Percentiles rank a stretch among this genome's conserved stretches.
These are phyloP conservation scores for Anarhynchus alexandrinus DNA, from an alignment of 2,113 vertebrate species.

Conservation along the genomic window DNA sequence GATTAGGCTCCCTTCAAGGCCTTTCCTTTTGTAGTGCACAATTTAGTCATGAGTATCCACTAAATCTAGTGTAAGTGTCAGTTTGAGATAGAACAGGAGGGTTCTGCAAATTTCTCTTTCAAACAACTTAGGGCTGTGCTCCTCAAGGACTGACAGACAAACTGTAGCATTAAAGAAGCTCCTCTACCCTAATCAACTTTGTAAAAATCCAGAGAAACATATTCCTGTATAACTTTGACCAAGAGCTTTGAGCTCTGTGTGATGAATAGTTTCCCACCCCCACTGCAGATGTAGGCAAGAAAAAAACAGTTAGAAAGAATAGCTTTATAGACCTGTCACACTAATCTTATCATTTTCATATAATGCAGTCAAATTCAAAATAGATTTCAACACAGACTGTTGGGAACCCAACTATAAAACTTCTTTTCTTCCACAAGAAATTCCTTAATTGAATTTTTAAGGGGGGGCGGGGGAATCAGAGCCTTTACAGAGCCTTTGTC, in stretches of 20 bases:
- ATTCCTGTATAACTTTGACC: not conserved
- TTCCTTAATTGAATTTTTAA: not conserved
- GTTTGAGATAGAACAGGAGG: constrained; percentile 56
- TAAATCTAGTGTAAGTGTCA: constrained; percentile 55
- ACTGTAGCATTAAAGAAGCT: constrained; percentile 16
- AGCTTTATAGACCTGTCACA: constrained; percentile 3
- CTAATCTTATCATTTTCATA: constrained; percentile 26
- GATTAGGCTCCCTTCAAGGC: constrained; percentile 47
- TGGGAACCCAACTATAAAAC: not conserved
- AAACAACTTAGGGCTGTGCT: constrained; percentile 21
- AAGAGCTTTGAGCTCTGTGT: constrained; percentile 2
- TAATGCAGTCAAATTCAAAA: constrained; percentile 24
- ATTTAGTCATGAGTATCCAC: constrained; percentile 38
- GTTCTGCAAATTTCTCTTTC: constrained; percentile 44
- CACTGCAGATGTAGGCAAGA: not conserved
- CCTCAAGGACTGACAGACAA: constrained; percentile 6
- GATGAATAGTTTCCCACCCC: not conserved
- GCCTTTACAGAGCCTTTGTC: not conserved
- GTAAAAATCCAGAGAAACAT: constrained; percentile 12
- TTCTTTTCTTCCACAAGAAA: not conserved
- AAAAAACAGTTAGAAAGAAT: not conserved
- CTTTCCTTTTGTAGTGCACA: constrained; percentile 47
- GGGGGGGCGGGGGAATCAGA: too few relatives aligned
- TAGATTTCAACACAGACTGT: not conserved
- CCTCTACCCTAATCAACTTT: constrained; percentile 1